A percentile compares a stretch with the other conserved stretches of the same genome.
phyloP scores from a whole-genome alignment of 2,113 vertebrate genomes.

The Ammodramus savannarum region DNA sequence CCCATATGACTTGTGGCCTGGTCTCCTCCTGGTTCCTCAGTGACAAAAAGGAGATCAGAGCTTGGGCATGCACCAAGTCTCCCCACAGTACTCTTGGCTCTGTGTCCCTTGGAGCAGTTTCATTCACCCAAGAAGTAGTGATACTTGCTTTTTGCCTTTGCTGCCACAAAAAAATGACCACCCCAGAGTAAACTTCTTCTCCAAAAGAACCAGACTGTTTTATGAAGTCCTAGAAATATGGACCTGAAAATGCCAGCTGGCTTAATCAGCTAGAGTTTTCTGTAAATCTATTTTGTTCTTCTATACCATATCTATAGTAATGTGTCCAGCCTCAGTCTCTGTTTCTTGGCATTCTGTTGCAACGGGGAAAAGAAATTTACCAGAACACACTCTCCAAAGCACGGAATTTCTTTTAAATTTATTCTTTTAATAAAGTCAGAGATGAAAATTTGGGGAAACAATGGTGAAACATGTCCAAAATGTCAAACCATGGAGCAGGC shows the following conservation, averaged over 20 bases:
- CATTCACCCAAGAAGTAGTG: neutral
- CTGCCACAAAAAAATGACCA: slow-evolving; percentile 14
- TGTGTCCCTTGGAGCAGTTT: neutral
- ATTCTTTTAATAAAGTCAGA: neutral
- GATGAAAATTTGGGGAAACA: slow-evolving; percentile 30
- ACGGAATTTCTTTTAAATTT: neutral
- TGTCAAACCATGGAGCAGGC: neutral
- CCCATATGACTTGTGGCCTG: neutral
- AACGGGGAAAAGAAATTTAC: neutral
- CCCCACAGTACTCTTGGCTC: neutral
- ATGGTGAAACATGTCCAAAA: slow-evolving; percentile 37
- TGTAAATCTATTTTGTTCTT: neutral
- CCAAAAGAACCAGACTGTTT: neutral
- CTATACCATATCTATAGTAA: neutral
- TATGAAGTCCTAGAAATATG: neutral
- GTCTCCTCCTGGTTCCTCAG: neutral
- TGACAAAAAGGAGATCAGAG: slow-evolving; percentile 18
- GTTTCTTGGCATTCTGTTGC: neutral
- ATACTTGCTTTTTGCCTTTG: slow-evolving; percentile 1
- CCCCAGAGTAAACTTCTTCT: neutral
- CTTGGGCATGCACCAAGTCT: neutral
- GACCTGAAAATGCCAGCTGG: neutral
- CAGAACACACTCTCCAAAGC: neutral
- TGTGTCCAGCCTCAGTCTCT: neutral
- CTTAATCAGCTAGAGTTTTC: neutral